Percentiles rank a stretch among this genome's conserved stretches.
These are phyloP conservation scores for Leucania comma DNA, from an alignment of 2,888 invertebrate genomes.

Conservation along the genomic window DNA sequence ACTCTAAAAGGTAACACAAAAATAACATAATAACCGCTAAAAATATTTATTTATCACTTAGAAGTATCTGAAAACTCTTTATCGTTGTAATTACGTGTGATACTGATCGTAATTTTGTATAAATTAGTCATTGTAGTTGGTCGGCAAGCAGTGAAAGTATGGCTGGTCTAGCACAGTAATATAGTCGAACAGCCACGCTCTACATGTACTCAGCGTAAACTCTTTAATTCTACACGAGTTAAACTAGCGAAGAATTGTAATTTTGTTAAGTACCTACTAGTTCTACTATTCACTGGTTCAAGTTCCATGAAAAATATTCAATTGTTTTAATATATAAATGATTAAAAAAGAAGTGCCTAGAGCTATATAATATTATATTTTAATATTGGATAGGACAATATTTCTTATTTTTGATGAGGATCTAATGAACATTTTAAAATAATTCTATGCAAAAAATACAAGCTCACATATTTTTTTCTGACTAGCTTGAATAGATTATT, in stretches of 20 bases:
- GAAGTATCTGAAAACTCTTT: neutral
- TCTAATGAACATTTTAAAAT: too few relatives aligned
- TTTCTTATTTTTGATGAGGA: too few relatives aligned
- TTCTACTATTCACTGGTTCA: neutral
- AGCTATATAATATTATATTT: neutral
- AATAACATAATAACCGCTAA: neutral
- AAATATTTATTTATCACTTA: neutral
- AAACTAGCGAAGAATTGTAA: neutral
- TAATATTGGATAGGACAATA: neutral
- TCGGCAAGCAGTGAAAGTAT: slow-evolving; percentile 39
- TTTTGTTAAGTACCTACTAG: neutral
- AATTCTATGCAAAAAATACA: too few relatives aligned
- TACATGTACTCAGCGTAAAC: slow-evolving; percentile 19
- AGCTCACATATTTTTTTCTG: too few relatives aligned
- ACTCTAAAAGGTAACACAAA: slow-evolving; percentile 91
- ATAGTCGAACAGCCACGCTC: slow-evolving; percentile 38
- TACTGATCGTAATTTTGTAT: slow-evolving; percentile 7
- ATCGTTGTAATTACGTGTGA: neutral
- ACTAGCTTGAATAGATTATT: too few relatives aligned
- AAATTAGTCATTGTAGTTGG: slow-evolving; percentile 19
- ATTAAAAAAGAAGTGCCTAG: neutral
- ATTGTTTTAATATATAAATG: neutral
- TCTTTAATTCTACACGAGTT: neutral
- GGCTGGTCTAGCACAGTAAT: neutral
- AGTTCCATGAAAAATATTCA: neutral